Conservation (phyloP, 2,888 invertebrate genomes). For the Falcaria lacertinaria region DNA sequence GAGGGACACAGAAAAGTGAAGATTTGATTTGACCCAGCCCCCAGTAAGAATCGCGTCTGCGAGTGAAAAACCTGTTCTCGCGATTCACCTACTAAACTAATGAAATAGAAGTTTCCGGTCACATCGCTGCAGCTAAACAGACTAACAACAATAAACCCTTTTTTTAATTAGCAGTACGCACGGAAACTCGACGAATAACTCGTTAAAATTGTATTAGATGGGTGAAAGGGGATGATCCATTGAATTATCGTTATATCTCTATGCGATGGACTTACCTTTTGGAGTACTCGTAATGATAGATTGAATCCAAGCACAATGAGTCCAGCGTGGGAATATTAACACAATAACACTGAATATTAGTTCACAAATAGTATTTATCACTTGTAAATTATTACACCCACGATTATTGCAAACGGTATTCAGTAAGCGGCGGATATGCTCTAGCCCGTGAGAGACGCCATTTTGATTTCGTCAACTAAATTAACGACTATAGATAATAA, state of each 20-base stretch:
- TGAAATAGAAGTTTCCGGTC: constrained; percentile 51
- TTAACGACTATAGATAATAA: constrained; percentile 54
- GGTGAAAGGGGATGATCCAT: constrained; percentile 68
- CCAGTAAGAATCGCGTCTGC: constrained; percentile 33
- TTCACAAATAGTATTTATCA: constrained; percentile 60
- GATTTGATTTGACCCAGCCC: constrained; percentile 49
- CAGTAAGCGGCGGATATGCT: constrained; percentile 69
- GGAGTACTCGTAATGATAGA: constrained; percentile 37
- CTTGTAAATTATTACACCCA: constrained; percentile 51
- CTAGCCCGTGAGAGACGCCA: constrained; percentile 74
- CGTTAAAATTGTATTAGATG: constrained; percentile 55
- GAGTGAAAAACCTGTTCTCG: constrained; percentile 58
- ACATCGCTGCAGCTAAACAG: constrained; percentile 18
- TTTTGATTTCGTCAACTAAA: constrained; percentile 77
- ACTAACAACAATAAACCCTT: not conserved
- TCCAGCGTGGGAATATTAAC: constrained; percentile 33
- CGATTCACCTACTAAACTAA: constrained; percentile 67
- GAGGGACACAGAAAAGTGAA: constrained; percentile 50
- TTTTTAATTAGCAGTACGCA: not conserved
- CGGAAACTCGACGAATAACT: constrained; percentile 38
- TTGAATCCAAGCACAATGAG: constrained; percentile 37
- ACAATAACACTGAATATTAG: constrained; percentile 49
- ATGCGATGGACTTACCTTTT: constrained; percentile 66
- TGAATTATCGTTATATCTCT: no score
- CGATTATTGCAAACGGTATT: constrained; percentile 45